Conservation (phyloP, 2,888 invertebrate genomes). For the Cephus pygmeus region DNA sequence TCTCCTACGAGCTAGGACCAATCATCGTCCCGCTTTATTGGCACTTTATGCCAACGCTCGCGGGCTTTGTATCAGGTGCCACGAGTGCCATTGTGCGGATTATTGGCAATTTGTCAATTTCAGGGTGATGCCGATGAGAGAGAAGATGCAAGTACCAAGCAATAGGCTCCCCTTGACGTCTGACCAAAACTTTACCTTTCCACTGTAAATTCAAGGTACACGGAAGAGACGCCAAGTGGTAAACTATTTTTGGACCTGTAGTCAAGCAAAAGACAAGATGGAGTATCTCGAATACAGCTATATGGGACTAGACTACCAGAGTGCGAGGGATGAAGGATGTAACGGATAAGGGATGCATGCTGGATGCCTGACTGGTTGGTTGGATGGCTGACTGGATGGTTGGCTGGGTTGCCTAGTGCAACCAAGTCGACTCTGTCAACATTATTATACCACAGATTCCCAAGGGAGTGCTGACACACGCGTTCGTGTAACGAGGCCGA, state of each 20-base stretch:
- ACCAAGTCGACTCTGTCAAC: slow-evolving; percentile 56
- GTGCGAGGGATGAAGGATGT: slow-evolving; percentile 1
- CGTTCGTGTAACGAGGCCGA: slow-evolving; percentile 36
- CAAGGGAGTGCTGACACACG: slow-evolving; percentile 44
- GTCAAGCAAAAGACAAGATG: slow-evolving; percentile 29
- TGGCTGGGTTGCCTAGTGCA: slow-evolving; percentile 49
- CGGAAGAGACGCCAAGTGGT: neutral
- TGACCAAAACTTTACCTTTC: too few relatives aligned
- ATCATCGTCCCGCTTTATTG: slow-evolving; percentile 32
- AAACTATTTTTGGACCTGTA: slow-evolving; percentile 10
- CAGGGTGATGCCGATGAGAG: too few relatives aligned
- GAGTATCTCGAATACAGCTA: too few relatives aligned
- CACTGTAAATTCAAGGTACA: slow-evolving; percentile 2
- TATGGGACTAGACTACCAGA: neutral
- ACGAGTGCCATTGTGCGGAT: slow-evolving; percentile 11
- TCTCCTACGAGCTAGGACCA: slow-evolving; percentile 20
- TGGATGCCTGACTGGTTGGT: neutral
- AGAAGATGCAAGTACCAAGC: too few relatives aligned
- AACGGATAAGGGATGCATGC: slow-evolving; percentile 1
- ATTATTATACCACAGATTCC: slow-evolving; percentile 60
- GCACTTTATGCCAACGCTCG: slow-evolving; percentile 30
- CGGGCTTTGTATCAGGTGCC: slow-evolving; percentile 11
- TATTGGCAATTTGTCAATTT: slow-evolving; percentile 26
- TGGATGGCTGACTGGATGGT: slow-evolving; percentile 15
- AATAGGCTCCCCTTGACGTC: too few relatives aligned